Base-by-base conservation (phyloP, 1,140 invertebrate species). In the Atta cephalotes region DNA sequence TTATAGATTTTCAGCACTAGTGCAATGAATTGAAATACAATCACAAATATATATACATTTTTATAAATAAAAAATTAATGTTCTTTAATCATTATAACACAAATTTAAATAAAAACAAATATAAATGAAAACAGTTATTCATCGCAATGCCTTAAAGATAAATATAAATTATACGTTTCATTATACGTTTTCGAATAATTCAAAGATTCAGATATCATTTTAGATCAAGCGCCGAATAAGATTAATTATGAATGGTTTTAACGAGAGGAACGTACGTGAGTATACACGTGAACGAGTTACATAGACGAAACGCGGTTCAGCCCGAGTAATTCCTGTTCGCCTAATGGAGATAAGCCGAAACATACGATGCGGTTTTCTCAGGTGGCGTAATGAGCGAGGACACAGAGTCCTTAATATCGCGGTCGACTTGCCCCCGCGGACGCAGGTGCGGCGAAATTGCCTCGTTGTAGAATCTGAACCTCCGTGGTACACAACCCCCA, bases 341-440 rank as follows among this genome's bases (percentile, higher is more conserved):
- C 78, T 89, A 91, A 91, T 85, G 90, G 89, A 91, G 90, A 91
- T 91, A 91, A 91, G 87, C 89, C 78, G 39, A 62, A 91, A 89
- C 87, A 79, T 91, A 91, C 80, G 90, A 89, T 45, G 90, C 70
- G 90, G 90, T 89, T 91, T 91, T 89, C 89, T 89, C 90, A 91
- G 85, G 76, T 89, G 90, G 87, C 74, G 85, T 91, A 91, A 91
- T 82, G 90, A 91, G 90, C 87, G 89, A 91, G 90, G 85, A 88
- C 90, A 78, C 80, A 62, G 18, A 60, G 53, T 60, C 87, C 85
- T 91, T 91, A 91, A 91, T 91, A 89, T 60, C 70, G 63, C 68
- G 60, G 21, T 21, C 25, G 62, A 66, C 51, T 66, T 39, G 39
- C 9, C 4, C 28, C 25, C 60, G 51, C 63, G 86, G 81, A 90